Percentiles rank a stretch among this genome's conserved stretches.
These are phyloP conservation scores for Amblyopsis rosae DNA, from an alignment of 2,113 vertebrate species.

Conservation along the genomic window DNA sequence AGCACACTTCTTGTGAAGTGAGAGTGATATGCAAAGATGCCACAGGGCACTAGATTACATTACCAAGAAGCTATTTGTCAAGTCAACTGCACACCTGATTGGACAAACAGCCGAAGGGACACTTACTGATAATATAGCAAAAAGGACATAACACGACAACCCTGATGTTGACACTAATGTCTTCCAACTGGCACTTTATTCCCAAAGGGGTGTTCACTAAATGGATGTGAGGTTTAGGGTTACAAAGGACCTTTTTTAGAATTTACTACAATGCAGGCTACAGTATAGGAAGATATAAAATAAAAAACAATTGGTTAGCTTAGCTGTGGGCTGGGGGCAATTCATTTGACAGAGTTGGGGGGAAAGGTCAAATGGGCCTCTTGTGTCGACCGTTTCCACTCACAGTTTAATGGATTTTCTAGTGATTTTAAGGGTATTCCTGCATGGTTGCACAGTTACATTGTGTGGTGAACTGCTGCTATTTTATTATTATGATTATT, in stretches of 20 bases:
- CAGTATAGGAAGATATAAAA: too few relatives aligned
- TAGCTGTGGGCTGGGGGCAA: too few relatives aligned
- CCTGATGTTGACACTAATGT: conserved; percentile 1
- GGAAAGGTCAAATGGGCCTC: too few relatives aligned
- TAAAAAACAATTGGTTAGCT: too few relatives aligned
- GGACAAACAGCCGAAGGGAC: conserved; percentile 16
- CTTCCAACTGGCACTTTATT: neutral
- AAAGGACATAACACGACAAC: conserved; percentile 1
- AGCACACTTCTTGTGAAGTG: neutral
- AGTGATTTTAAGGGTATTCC: too few relatives aligned
- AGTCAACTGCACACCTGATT: conserved; percentile 15
- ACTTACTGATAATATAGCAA: conserved; percentile 4
- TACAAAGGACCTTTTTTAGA: neutral
- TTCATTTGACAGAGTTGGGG: too few relatives aligned
- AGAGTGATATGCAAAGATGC: conserved; percentile 36
- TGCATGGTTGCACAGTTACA: too few relatives aligned
- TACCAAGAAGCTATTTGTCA: conserved; percentile 30
- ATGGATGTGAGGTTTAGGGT: neutral
- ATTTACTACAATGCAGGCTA: too few relatives aligned
- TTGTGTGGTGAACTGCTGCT: too few relatives aligned
- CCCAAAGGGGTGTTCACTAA: neutral
- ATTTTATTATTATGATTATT: too few relatives aligned
- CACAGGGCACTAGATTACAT: conserved; percentile 33
- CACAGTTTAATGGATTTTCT: too few relatives aligned
- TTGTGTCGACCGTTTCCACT: too few relatives aligned